Conservation (phyloP, 2,113 vertebrate species). For the Vulpes ferrilata region DNA sequence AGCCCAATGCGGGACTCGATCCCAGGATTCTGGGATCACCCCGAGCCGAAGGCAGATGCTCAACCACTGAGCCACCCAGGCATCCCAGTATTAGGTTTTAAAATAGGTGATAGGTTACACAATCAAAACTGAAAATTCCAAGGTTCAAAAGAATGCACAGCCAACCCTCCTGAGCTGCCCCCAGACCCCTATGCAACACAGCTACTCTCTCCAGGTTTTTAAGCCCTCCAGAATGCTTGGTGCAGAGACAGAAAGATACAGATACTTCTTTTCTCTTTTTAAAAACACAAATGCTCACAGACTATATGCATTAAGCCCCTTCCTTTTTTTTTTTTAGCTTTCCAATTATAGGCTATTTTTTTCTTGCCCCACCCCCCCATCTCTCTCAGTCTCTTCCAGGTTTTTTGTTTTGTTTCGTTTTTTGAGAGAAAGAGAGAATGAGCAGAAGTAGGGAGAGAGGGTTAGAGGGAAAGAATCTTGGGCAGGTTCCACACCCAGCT, state of each 20-base stretch:
- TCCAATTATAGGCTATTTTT: neutral
- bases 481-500: no score
- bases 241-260: neutral
- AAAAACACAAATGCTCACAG: conserved; percentile 6
- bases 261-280: neutral
- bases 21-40: no score
- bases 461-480: neutral
- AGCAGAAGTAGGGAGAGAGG: neutral
- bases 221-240: neutral
- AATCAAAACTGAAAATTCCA: neutral
- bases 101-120: neutral
- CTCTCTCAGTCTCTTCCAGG: neutral
- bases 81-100: neutral
- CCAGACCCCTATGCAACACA: neutral
- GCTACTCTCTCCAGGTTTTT: neutral
- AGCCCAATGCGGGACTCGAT: no score
- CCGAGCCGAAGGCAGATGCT: no score
- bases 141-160: neutral
- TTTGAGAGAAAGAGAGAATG: neutral
- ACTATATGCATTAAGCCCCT: neutral
- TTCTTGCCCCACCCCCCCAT: neutral
- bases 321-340: neutral
- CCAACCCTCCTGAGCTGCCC: neutral
- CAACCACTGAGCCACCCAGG: no score
- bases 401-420: neutral